Evolutionary conservation across 1,140 invertebrate species (phyloP), one percentile per base, ranked within the genome.

Genomic region (Listronotus bonariensis): DNA sequence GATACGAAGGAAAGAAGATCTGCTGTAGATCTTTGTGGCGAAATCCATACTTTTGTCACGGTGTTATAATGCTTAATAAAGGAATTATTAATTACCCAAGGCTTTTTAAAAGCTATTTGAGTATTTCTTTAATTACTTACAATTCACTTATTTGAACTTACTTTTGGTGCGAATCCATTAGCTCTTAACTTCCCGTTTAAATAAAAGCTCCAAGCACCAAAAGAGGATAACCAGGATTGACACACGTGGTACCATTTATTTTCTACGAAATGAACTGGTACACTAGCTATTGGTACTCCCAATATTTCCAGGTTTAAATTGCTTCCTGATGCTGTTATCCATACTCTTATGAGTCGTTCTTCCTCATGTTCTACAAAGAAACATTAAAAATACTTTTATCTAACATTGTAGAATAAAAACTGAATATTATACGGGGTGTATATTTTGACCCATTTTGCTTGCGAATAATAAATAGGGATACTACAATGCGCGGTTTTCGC

Each of bases 241-340:
- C 87, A 88, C n/a, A 88, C 69, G 70, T 88, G 87, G 53, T 85
- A 82, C 87, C 87, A 89, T 1, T 79, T 76, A 68, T 86, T 79
- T 65, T 82, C 82, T 17, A 69, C 60, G 12, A 88, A 72, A 34
- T 80, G 74, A 8, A 82, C 73, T 0, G 79, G 71, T 17, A 81
- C 70, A 36, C 70, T 77, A 43, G 85, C 81, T 17, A 85, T 72
- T 11, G 78, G 71, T 38, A 76, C 75, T 26, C 82, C 83, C 34
- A 81, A 75, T n/a, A 88, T 81, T 51, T 85, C 82, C 48, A 88
- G 72, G 62, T 83, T 83, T 26, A 88, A 73, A 34, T 80, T 76
- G 12, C 73, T 75, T 0, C 86, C 86, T n/a, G 74, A 75, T 0
- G 84, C 74, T 4, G 83, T 81, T 65, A 89, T 77, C 85, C 87